These are phyloP conservation scores for Otolemur garnettii DNA, from an alignment of 2,113 vertebrate genomes.

Conservation along the genomic window DNA sequence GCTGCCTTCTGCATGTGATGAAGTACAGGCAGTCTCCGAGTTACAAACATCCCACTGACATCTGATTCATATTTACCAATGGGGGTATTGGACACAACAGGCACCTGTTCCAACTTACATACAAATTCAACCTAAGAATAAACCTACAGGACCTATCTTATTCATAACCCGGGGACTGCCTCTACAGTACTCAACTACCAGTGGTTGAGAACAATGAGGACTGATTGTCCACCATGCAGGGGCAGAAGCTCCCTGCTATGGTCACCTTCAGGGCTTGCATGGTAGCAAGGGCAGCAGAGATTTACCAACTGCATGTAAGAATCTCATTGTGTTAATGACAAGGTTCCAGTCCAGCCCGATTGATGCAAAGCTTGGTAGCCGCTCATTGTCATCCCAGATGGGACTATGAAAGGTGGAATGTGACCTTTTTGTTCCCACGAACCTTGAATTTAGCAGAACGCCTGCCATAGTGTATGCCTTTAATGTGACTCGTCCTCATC, in stretches of 20 bases:
- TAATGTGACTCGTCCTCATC: fast-evolving
- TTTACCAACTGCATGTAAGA: background rate
- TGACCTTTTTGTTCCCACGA: background rate
- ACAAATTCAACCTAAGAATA: no score
- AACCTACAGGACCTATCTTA: no score
- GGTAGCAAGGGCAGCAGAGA: background rate
- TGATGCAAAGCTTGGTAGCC: fast-evolving
- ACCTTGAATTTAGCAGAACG: fast-evolving
- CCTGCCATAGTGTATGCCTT: fast-evolving
- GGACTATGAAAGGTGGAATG: background rate
- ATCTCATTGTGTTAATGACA: background rate
- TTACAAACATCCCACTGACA: no score
- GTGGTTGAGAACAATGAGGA: fast-evolving
- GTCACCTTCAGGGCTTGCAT: background rate
- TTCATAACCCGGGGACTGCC: no score
- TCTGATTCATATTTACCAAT: no score
- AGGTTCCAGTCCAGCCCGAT: no score
- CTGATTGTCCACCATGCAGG: fast-evolving
- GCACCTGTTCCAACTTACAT: no score
- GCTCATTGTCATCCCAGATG: fast-evolving
- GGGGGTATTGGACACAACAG: no score
- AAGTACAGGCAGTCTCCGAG: no score
- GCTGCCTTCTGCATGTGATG: background rate
- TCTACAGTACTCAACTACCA: fast-evolving
- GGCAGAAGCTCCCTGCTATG: background rate